Base-by-base conservation (phyloP, 2,888 invertebrate genomes). In the Caenorhabditis sp. region DNA sequence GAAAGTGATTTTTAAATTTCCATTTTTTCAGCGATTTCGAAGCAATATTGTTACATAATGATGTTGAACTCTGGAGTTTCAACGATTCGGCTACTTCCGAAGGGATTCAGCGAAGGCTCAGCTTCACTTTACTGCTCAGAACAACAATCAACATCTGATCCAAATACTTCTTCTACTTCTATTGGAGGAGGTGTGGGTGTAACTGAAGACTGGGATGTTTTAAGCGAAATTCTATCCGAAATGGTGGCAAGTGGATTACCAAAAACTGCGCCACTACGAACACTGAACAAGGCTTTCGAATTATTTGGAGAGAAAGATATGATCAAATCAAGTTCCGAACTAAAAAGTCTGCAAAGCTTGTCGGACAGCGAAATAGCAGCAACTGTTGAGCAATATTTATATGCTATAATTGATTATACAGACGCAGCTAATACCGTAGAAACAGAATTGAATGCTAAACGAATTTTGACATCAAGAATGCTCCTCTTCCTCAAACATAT, bases 361-460 rank as follows among this genome's bases (percentile, higher is more conserved):
- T 38, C 52, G 0, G 69, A 74, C 36, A 43, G 56, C 4, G 74
- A 74, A n/a, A 12, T 74, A 50, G 38, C 63, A 1, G 43, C 57
- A 12, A 26, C n/a, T 21, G 38, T 70, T 8, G 20, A 63, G 10
- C 59, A 69, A 27, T 74, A 69, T 58, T 27, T 74, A n/a, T 54
- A 20, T 49, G 69, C 74, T 1, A 70, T 74, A n/a, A 70, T 74
- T 21, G 63, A 74, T 31, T 74, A 69, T 38, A 67, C 69, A 10
- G 62, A 74, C 26, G 66, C 74, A 8, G 53, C 67, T 1, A 74
- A 74, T 59, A 70, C 66, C 21, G 63, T 60, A 1, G 69, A 74
- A n/a, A 70, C 74, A 14, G 74, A 74, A 50, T n/a, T 74, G 1
- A 66, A 70, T 23, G 74, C 74, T 17, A 74, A 74, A 25, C 17